These are phyloP conservation scores for Anser brachyrhynchus DNA, from an alignment of 2,113 vertebrate genomes.

Conservation along the genomic window DNA sequence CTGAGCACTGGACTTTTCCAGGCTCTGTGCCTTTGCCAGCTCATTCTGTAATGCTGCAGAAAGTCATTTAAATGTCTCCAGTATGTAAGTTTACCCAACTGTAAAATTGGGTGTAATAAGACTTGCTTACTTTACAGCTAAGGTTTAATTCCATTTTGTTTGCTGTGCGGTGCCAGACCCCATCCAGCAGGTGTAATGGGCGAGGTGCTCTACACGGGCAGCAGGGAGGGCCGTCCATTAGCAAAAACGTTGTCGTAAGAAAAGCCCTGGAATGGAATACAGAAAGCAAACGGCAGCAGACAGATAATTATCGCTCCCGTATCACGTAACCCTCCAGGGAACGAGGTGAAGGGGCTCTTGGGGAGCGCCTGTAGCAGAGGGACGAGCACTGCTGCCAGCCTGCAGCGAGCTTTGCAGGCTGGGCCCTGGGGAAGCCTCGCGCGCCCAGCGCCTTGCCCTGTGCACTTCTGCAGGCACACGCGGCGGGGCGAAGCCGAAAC, in stretches of 20 bases:
- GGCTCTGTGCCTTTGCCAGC: not conserved
- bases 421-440: not conserved
- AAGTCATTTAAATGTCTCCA: slow-evolving; percentile 16
- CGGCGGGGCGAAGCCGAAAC: not conserved
- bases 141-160: slow-evolving; percentile 26
- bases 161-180: slow-evolving; percentile 13
- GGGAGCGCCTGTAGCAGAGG: not conserved
- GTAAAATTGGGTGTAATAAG: slow-evolving; percentile 55
- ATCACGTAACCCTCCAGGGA: not conserved
- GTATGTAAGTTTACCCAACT: slow-evolving; percentile 34
- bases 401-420: not conserved
- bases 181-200: not conserved
- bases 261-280: not conserved
- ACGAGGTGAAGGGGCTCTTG: not conserved
- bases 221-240: not conserved
- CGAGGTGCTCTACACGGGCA: not conserved
- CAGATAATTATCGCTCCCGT: slow-evolving; percentile 10
- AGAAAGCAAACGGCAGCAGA: slow-evolving; percentile 20
- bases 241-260: not conserved
- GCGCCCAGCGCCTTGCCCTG: not conserved
- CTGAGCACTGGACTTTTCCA: not conserved
- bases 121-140: slow-evolving; percentile 46
- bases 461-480: accelerated
- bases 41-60: not conserved
- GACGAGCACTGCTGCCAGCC: not conserved